These are phyloP conservation scores for Ceyx melanurus DNA, from an alignment of 2,113 vertebrate genomes.

Conservation along the genomic window DNA sequence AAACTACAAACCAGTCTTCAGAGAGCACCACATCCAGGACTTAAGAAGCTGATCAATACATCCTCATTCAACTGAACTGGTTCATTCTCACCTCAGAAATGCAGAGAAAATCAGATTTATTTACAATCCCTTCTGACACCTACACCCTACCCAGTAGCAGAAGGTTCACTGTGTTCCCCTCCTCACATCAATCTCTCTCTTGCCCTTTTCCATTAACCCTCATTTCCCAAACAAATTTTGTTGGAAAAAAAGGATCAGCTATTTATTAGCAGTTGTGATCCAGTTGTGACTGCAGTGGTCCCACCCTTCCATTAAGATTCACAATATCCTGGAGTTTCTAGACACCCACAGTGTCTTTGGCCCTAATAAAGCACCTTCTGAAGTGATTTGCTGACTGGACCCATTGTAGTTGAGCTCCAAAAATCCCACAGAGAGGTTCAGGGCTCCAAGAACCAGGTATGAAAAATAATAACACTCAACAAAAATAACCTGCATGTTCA, in stretches of 20 bases:
- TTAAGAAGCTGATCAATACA: neutral
- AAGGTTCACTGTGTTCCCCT: neutral
- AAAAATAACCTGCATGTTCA: neutral
- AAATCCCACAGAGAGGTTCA: neutral
- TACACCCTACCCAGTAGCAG: neutral
- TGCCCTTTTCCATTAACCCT: neutral
- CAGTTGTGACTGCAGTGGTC: neutral
- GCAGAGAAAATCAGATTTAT: neutral
- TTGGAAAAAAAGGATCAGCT: neutral
- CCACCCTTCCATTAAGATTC: neutral
- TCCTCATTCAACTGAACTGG: neutral
- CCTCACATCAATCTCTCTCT: neutral
- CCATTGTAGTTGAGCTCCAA: neutral
- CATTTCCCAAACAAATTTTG: neutral
- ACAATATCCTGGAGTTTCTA: neutral
- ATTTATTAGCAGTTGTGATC: neutral
- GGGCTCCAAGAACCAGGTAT: conserved; percentile 4
- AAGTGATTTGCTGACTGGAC: neutral
- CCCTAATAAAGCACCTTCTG: neutral
- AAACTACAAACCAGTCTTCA: neutral
- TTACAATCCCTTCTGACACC: neutral
- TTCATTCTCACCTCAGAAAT: neutral
- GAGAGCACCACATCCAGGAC: neutral
- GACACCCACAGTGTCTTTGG: neutral
- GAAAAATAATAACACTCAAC: neutral